A percentile compares a stretch with the other conserved stretches of the same genome.
Evolutionary conservation across 1,140 invertebrate genomes (phyloP).

Genomic region (Pantala flavescens): DNA sequence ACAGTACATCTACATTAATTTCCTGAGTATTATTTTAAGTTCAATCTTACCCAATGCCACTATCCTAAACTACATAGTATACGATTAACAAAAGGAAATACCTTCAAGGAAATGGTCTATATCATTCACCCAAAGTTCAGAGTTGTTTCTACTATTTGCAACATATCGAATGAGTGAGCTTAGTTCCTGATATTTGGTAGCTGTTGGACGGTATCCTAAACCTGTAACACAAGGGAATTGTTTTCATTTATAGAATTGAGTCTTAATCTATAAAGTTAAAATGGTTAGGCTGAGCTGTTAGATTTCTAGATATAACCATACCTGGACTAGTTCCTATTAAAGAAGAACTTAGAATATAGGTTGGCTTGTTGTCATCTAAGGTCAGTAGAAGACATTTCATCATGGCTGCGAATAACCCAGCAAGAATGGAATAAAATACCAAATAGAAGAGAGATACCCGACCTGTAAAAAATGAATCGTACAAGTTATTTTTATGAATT

Average conservation of each 20-base stretch:
- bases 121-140: slow-evolving; percentile 52
- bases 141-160: slow-evolving; percentile 49
- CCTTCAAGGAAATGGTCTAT: slow-evolving; percentile 59
- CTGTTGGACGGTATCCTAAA: slow-evolving; percentile 76
- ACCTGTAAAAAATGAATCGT: slow-evolving; percentile 54
- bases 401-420: slow-evolving; percentile 68
- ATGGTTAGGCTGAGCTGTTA: too few species aligned
- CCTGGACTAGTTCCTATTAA: slow-evolving; percentile 82
- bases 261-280: too few species aligned
- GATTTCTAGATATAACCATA: slow-evolving; percentile 28
- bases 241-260: too few species aligned
- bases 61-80: too few species aligned
- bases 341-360: slow-evolving; percentile 58
- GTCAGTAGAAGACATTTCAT: slow-evolving; percentile 67
- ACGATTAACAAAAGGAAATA: too few species aligned
- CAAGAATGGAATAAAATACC: slow-evolving; percentile 71
- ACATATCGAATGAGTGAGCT: slow-evolving; percentile 77
- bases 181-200: slow-evolving; percentile 55
- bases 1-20: too few species aligned
- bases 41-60: too few species aligned
- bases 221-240: slow-evolving; percentile 35
- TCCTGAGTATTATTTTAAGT: too few species aligned
- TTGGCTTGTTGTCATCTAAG: slow-evolving; percentile 55
- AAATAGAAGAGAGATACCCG: slow-evolving; percentile 70
- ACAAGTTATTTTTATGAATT: too few species aligned